Base-by-base conservation (phyloP, 2,888 invertebrate genomes). In the Seira sanloemensis region DNA sequence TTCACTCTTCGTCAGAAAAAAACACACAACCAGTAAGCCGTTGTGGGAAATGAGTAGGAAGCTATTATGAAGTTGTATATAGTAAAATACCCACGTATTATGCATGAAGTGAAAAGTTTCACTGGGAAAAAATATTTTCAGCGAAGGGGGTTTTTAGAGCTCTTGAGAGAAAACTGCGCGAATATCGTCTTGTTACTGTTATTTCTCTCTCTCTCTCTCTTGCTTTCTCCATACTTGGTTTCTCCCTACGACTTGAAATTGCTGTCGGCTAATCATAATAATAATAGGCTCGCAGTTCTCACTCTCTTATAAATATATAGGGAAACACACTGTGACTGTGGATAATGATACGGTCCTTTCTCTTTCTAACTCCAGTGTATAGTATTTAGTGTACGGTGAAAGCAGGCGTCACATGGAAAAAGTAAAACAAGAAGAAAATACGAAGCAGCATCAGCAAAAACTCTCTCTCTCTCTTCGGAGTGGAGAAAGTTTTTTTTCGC, bases 251-350 rank as follows among this genome's bases (percentile, higher is more conserved):
- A 71, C 37, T 58, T 50, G 71, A 74, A 74, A 74, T 5, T 68
- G 80, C 80, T 80, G 67, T 80, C 74, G 80, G 80, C 80, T 80
- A 78, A 80, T 80, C 74, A 74, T 67, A 27, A 74, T 74, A 80
- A 68, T 79, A 73, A 37, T 37, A 37, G 37, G n/a, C n/a, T 37
- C 4, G 37, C 37, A 37, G 37, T 37, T 37, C 12, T 37, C 37
- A 37, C 37, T 37, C 37, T 37, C 5, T 37, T 37, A 37, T 37
- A 37, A 37, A 37, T 12, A 37, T 12, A 12, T 7, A 37, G 37
- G 37, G 37, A 37, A 37, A 37, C n/a, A n/a, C n/a, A 12, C 37
- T 37, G 4, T 37, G 37, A 12, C 37, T 37, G 37, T 7, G 12
- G 37, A 37, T 37, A 37, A 37, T 37, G 37, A 37, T 37, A 37